A percentile compares a stretch with the other conserved stretches of the same genome.
phyloP scores from a whole-genome alignment of 23 tunicate species.

The Corella eumyota region DNA sequence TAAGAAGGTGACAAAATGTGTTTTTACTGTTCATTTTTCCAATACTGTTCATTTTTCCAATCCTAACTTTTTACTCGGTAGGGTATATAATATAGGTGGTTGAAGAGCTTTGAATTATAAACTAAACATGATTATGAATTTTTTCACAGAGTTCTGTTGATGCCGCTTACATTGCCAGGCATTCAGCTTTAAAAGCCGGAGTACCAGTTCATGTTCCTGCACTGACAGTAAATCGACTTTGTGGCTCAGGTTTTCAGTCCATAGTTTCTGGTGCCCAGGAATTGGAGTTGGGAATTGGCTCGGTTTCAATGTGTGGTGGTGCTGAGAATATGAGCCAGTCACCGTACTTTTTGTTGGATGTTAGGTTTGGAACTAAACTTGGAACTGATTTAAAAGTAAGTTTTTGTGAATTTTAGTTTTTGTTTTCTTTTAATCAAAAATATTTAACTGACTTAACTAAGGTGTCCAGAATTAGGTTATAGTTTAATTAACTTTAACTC shows the following conservation, averaged over 20 bases:
- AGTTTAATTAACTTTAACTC: too few species aligned
- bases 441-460: too few species aligned
- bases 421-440: background rate
- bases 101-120: background rate
- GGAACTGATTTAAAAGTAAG: slow-evolving; percentile 84
- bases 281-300: slow-evolving; percentile 77
- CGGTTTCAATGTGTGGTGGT: slow-evolving; percentile 91
- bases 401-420: too few species aligned
- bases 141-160: slow-evolving; percentile 65
- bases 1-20: too few species aligned
- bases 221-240: slow-evolving; percentile 88
- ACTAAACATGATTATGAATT: background rate
- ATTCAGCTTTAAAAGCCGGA: slow-evolving; percentile 73
- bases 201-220: slow-evolving; percentile 68
- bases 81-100: too few species aligned
- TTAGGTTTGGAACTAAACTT: slow-evolving; percentile 89
- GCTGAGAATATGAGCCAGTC: slow-evolving; percentile 97
- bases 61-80: too few species aligned
- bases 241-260: slow-evolving; percentile 99
- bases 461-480: too few species aligned
- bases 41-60: too few species aligned
- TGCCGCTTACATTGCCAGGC: slow-evolving; percentile 98
- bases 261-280: slow-evolving; percentile 80
- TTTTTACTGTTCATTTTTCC: too few species aligned
- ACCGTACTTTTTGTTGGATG: slow-evolving; percentile 62